Evolutionary conservation across 37 sponge, comb jelly and placozoan genomes (phyloP).

Genomic region (Chondrilla cf. caribensis): DNA sequence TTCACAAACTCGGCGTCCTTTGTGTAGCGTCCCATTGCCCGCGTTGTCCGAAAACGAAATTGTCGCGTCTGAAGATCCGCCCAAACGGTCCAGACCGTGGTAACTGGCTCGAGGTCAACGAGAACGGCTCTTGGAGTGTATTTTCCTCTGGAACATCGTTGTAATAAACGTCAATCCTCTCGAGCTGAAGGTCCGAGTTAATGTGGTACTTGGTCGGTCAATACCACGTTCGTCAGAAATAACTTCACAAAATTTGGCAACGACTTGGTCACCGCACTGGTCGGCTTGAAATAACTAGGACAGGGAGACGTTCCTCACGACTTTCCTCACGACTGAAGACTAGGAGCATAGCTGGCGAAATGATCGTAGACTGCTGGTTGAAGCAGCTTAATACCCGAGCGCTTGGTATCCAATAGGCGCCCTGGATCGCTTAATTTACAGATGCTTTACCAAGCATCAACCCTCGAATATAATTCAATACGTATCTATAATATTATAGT

Average conservation of each 20-base stretch:
- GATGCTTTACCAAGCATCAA: no score
- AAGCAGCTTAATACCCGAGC: no score
- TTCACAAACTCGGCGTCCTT: conserved; percentile 95
- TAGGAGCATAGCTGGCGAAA: no score
- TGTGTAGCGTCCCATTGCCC: conserved; percentile 95
- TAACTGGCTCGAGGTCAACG: conserved; percentile 90
- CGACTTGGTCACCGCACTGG: conserved; percentile 99
- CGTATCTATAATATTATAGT: no score
- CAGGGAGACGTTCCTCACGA: no score
- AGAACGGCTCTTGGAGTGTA: conserved; percentile 80
- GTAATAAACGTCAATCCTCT: conserved; percentile 99
- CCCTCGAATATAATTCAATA: no score
- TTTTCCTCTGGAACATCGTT: conserved; percentile 85
- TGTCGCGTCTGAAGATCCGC: conserved; percentile 98
- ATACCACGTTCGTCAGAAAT: conserved; percentile 98
- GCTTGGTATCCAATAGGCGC: no score
- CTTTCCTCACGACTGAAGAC: conserved; percentile 88
- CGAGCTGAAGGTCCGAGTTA: conserved; percentile 98
- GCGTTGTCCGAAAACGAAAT: conserved; percentile 98
- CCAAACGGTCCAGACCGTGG: conserved; percentile 99
- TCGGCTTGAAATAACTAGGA: conserved; percentile 97
- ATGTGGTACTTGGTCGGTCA: conserved; percentile 99
- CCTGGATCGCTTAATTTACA: conserved; percentile 37
- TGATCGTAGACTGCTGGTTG: no score
- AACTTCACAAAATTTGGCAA: conserved; percentile 90